Percentiles rank a stretch among this genome's conserved stretches.
These are phyloP conservation scores for Sinotaia quadrata DNA, from an alignment of 2,888 invertebrate species.

Conservation along the genomic window DNA sequence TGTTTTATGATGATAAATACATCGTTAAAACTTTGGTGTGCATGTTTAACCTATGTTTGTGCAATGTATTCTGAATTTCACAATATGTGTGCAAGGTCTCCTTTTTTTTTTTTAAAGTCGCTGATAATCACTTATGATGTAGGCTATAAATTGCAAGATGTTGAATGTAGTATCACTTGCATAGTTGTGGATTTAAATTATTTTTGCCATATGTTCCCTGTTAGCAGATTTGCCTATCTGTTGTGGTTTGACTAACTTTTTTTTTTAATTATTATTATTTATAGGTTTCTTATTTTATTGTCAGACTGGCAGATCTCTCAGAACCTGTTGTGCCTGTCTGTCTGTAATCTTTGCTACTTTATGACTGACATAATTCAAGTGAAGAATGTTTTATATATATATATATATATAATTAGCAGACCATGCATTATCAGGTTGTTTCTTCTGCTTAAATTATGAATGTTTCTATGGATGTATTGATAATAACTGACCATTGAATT, in stretches of 20 bases:
- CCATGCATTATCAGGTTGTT: too few species aligned
- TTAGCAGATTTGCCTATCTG: neutral
- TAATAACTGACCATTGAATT: too few species aligned
- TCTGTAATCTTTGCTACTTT: neutral
- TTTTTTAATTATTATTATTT: neutral
- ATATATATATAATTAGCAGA: too few species aligned
- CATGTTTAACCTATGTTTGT: constrained; percentile 14
- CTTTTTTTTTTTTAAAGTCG: too few species aligned
- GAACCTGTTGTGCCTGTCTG: constrained; percentile 5
- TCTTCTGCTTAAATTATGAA: too few species aligned
- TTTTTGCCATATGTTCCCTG: neutral
- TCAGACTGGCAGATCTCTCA: constrained; percentile 1
- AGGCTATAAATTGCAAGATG: constrained; percentile 12
- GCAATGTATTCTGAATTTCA: constrained; percentile 27
- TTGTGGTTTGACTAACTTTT: neutral
- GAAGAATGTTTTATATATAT: too few species aligned
- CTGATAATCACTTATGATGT: too few species aligned
- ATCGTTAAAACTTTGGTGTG: neutral
- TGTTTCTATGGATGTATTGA: too few species aligned
- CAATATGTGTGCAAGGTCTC: too few species aligned
- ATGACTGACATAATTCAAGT: too few species aligned
- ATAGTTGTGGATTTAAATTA: neutral
- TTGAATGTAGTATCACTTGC: constrained; percentile 9
- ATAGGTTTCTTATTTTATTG: neutral
- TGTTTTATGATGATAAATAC: constrained; percentile 6